Base-by-base conservation (phyloP, 2,888 invertebrate genomes). In the Eupeodes latifasciatus region DNA sequence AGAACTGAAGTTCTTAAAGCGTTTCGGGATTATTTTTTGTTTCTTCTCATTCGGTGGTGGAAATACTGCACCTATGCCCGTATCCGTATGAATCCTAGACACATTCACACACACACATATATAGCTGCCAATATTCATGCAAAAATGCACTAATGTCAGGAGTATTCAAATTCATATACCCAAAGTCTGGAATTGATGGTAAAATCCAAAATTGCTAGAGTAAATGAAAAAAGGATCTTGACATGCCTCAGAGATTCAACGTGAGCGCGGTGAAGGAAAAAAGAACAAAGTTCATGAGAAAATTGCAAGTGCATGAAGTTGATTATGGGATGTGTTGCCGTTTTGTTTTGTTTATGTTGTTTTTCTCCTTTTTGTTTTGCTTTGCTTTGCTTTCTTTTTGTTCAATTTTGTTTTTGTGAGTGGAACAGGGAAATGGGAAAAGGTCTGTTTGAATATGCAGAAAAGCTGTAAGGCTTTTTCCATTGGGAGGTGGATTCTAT, bases 241-340 rank as follows among this genome's bases (percentile, higher is more conserved):
- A 27, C 47, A 66, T 66, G 66, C 66, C 27, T 66, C 27, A 66
- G 66, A 47, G 66, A 47, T 66, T 66, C 44, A 44, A 62, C 19
- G 14, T 14, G 4, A 2, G 14, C 14, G 7, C 7, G 34, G 7
- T 34, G 59, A 40, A 40, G 19, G 19, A 66, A 66, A 64, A 47
- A 49, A 27, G 14, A 27, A 27, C 66, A 66, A 66, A 47, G 47
- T 66, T 66, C 66, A 66, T 66, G 66, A 66, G 66, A 66, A 66
- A 47, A 66, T 10, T 66, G 66, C 66, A 66, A 66, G 66, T 66
- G 66, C 66, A 66, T 66, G 66, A 66, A 44, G 62, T 62, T 62
- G 40, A 62, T 62, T 62, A 62, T 61, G 62, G 62, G 40, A 62
- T 62, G 36, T 27, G 19, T 19, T 44, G 3, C 16, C 7, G 10